A percentile compares a stretch with the other conserved stretches of the same genome.
Evolutionary conservation across 2,888 invertebrate genomes (phyloP).

Genomic region (Thelaira solivaga): DNA sequence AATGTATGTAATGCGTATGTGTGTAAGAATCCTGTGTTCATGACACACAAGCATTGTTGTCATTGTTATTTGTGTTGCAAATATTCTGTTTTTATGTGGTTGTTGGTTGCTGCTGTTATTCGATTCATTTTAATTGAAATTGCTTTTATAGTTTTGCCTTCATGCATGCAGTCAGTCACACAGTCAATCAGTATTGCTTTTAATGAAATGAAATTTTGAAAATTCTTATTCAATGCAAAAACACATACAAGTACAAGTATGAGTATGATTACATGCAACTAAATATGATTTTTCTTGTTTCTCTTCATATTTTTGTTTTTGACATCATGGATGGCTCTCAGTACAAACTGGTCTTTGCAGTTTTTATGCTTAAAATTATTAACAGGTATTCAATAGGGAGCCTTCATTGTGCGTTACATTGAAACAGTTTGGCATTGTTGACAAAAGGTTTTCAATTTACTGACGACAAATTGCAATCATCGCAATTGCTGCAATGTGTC

Average conservation of each 20-base stretch:
- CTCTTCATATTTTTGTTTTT: not conserved
- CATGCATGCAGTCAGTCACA: too few relatives aligned
- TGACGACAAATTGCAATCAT: conserved; percentile 61
- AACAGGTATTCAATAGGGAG: conserved; percentile 50
- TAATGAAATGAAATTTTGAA: conserved; percentile 61
- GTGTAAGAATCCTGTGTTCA: conserved; percentile 37
- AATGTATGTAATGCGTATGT: not conserved
- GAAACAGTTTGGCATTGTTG: conserved; percentile 36
- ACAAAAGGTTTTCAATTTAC: conserved; percentile 39
- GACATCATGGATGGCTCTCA: not conserved
- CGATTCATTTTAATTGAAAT: conserved; percentile 53
- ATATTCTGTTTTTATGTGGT: conserved; percentile 24
- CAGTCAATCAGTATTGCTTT: conserved; percentile 39
- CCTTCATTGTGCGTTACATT: conserved; percentile 37
- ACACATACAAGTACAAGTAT: too few relatives aligned
- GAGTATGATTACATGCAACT: too few relatives aligned
- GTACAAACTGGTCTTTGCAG: conserved; percentile 1
- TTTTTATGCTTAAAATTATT: conserved; percentile 10
- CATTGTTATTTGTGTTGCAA: conserved; percentile 52
- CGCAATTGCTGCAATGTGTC: conserved; percentile 14
- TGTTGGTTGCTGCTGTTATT: conserved; percentile 8
- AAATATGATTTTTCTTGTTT: not conserved
- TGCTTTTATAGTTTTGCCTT: conserved; percentile 48
- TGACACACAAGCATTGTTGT: conserved; percentile 44
- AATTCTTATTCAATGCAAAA: conserved; percentile 25